Base-by-base conservation (phyloP, 2,113 vertebrate species). In the Penelope pileata region DNA sequence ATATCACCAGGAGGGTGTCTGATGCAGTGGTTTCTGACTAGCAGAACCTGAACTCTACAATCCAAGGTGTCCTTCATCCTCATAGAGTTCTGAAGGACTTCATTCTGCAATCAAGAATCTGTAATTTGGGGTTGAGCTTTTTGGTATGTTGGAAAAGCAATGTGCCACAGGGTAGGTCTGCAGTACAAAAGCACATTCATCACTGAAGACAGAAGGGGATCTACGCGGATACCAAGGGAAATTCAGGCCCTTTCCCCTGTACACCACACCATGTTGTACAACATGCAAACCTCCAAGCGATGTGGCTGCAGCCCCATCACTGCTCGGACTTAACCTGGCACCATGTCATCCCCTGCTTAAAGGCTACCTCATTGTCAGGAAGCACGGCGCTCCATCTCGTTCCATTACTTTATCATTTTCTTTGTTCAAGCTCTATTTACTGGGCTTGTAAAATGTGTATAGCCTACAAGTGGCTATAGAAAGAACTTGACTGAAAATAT, bases 401-500 rank as follows among this genome's bases (percentile, higher is more conserved):
- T 63, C 42, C 40, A 56, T 67, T 48, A 29, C 74, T 86, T 83
- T 2, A 12, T 29, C 8, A 14, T 30, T 87, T 86, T 77, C 56
- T 78, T 81, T 76, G 12, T 36, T 83, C 56, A 21, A 58, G 47
- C 30, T 22, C 72, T 70, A 10, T 86, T 91, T 70, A 54, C 54
- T 47, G 47, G 34, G 36, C 47, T 77, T 90, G 29, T 43, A 59
- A 80, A 93, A 50, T 51, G 23, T 17, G 4, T 60, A 48, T 22
- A 74, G 47, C 47, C 72, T 83, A 62, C 12, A 59, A 70, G 27
- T 34, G 27, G 30, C 51, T n/a, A n/a, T n/a, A 86, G 45, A 75
- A 81, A 66, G 60, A 69, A 16, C 56, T 77, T 94, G 40, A 82
- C 68, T 68, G 23, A 60, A 89, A 92, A 48, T 36, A 43, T n/a